Base-by-base conservation (phyloP, 1,140 invertebrate genomes). In the Drosophila tristis region DNA sequence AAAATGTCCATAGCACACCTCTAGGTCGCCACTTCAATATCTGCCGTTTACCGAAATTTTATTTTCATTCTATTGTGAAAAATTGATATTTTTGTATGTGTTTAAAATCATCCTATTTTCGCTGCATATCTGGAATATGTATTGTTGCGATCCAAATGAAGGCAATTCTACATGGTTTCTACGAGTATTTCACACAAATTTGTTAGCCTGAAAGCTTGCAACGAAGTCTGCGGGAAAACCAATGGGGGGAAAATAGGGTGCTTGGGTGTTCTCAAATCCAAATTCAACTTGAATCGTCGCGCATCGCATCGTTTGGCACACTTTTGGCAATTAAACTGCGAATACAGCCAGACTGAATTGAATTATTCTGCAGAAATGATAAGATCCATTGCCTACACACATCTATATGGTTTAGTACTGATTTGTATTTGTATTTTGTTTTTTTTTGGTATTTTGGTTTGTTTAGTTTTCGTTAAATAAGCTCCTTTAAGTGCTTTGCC, bases 401-500 rank as follows among this genome's bases (percentile, higher is more conserved):
- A 70, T 70, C 67, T 58, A 71, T 50, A 70, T 49, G 66, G 44
- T 39, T 67, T 67, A 75, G 55, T 66, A 51, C 48, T 59, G 39
- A 48, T 74, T 65, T 64, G 67, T 45, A 50, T 50, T 72, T 57
- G 51, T 29, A 50, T 74, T 73, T 57, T 74, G 63, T 51, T 20
- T 59, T 43, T 50, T 59, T 25, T 57, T 44, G 35, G 50, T 44
- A n/a, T 48, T 23, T 74, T 53, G 9, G 25, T 53, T 48, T 45
- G 25, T 60, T 43, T 58, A 57, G 29, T 68, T 70, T 59, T 72
- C 47, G 59, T 75, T 89, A 89, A 89, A 87, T 87, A 87, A 87
- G 82, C 82, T 87, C 82, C 74, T 78, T 76, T 62, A 77, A 77
- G 72, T 75, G 72, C 72, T 75, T 71, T 71, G 67, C 67, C 45